Conservation (phyloP, 2,888 invertebrate genomes). For the Nipponacmea schrenckii region DNA sequence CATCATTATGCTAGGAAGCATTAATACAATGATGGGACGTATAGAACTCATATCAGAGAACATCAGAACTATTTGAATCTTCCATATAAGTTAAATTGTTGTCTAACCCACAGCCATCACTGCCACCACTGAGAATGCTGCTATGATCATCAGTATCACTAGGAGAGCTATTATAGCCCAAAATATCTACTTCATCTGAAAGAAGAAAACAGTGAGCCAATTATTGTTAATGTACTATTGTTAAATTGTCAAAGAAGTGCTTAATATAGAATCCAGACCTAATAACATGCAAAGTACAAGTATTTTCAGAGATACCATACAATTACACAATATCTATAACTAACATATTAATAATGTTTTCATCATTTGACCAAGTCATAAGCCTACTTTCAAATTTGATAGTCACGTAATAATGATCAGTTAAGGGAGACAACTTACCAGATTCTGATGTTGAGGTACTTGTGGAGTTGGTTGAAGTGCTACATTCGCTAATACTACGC, state of each 20-base stretch:
- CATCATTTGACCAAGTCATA: too few relatives aligned
- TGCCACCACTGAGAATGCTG: slow-evolving; percentile 76
- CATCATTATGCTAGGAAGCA: neutral
- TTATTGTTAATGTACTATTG: too few relatives aligned
- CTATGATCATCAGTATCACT: slow-evolving; percentile 83
- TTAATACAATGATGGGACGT: neutral
- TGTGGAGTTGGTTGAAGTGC: slow-evolving; percentile 74
- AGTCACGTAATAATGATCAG: neutral
- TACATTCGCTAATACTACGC: slow-evolving; percentile 77
- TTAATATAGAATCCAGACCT: too few relatives aligned
- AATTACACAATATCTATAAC: neutral
- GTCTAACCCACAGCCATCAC: slow-evolving; percentile 76
- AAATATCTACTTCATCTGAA: slow-evolving; percentile 87
- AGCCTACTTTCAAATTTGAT: too few relatives aligned
- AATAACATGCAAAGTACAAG: neutral
- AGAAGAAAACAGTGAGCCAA: slow-evolving; percentile 35
- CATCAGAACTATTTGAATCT: slow-evolving; percentile 42
- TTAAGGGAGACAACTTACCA: slow-evolving; percentile 70
- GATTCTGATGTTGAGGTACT: slow-evolving; percentile 73
- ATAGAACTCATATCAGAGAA: slow-evolving; percentile 39
- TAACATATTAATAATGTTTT: neutral
- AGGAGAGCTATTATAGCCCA: slow-evolving; percentile 83
- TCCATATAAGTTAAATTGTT: slow-evolving; percentile 43
- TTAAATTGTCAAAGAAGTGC: too few relatives aligned
- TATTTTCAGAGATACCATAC: neutral